Evolutionary conservation across 64 coral and sea anemone genomes (phyloP).

Genomic region (Trachythela sp.): DNA sequence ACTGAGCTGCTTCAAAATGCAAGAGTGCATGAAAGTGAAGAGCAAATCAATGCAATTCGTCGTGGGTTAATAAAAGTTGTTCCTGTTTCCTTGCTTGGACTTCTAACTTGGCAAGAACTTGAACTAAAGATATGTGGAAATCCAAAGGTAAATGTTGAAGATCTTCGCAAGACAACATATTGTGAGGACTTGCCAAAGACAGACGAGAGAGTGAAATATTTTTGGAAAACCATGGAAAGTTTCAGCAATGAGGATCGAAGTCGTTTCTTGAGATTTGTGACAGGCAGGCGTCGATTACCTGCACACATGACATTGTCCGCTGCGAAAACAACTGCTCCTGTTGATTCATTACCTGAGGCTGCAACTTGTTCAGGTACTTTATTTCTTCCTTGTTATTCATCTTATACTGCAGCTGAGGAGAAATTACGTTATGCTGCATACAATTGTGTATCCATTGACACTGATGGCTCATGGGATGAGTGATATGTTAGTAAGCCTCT

Average conservation of each 20-base stretch:
- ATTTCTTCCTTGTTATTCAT: slow-evolving; percentile 84
- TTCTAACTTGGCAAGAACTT: slow-evolving; percentile 94
- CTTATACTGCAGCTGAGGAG: slow-evolving; percentile 73
- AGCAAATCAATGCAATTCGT: slow-evolving; percentile 75
- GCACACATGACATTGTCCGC: slow-evolving; percentile 78
- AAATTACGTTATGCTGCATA: slow-evolving; percentile 95
- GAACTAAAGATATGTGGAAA: slow-evolving; percentile 86
- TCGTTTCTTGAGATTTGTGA: slow-evolving; percentile 94
- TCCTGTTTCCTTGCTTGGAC: slow-evolving; percentile 76
- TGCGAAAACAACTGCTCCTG: slow-evolving; percentile 52
- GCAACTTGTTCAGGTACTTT: slow-evolving; percentile 95
- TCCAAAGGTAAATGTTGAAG: slow-evolving; percentile 74
- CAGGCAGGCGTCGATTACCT: slow-evolving; percentile 79
- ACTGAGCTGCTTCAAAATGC: slow-evolving; percentile 58
- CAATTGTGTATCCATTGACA: slow-evolving; percentile 94
- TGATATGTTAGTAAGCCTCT: background rate
- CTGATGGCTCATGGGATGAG: slow-evolving; percentile 92
- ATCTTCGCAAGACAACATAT: slow-evolving; percentile 68
- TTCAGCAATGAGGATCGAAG: slow-evolving; percentile 99
- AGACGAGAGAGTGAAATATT: slow-evolving; percentile 78
- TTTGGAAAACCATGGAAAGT: slow-evolving; percentile 94
- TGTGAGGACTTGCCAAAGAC: slow-evolving; percentile 86
- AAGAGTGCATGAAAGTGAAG: slow-evolving; percentile 69
- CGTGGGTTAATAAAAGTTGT: slow-evolving; percentile 85
- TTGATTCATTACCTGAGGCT: slow-evolving; percentile 89